Evolutionary conservation across 2,113 vertebrate genomes (phyloP).

Genomic region (Heteronetta atricapilla): DNA sequence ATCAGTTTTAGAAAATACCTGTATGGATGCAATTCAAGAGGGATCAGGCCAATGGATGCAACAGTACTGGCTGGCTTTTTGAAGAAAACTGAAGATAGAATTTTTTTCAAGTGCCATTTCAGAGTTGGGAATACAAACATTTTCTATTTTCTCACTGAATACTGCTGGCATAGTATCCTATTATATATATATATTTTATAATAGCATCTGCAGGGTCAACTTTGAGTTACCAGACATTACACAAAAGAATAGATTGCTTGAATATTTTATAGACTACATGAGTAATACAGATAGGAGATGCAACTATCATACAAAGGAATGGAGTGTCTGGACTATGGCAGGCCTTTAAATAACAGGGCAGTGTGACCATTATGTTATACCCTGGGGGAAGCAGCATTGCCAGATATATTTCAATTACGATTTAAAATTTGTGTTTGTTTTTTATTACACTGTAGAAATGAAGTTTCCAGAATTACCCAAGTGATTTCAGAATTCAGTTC

Average conservation of each 20-base stretch:
- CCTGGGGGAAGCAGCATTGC: background rate
- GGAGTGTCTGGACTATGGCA: background rate
- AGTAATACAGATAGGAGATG: background rate
- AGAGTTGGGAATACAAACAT: background rate
- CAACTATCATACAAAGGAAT: background rate
- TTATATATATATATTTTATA: background rate
- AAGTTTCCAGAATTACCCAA: background rate
- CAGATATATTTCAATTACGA: background rate
- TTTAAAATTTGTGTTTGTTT: background rate
- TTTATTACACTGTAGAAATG: background rate
- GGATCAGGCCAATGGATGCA: background rate
- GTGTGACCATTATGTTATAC: background rate
- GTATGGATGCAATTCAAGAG: background rate
- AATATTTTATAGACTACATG: background rate
- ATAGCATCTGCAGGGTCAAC: background rate
- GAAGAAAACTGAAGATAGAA: background rate
- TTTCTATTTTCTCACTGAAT: background rate
- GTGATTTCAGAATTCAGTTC: background rate
- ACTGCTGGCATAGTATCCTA: background rate
- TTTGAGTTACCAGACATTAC: background rate
- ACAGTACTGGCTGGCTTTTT: background rate
- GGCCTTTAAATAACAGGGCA: background rate
- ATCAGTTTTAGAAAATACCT: background rate
- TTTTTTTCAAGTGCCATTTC: background rate
- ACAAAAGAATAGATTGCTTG: background rate